Evolutionary conservation across 2,888 invertebrate species (phyloP), one percentile per base, ranked within the genome.

Genomic region (Caenorhabditis wallacei): DNA sequence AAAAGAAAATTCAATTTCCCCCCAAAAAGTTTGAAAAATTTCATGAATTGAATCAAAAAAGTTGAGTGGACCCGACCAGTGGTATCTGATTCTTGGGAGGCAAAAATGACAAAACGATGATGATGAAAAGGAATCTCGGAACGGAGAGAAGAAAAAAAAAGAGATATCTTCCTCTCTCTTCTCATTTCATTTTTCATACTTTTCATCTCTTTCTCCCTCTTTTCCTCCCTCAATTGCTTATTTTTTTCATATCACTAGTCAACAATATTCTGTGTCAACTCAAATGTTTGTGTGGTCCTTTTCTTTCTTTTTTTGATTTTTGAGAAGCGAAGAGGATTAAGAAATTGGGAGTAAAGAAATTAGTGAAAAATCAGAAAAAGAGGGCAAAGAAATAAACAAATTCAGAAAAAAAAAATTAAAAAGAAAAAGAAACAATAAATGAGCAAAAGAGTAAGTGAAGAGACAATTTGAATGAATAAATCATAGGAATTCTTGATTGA

Each of bases 201-300:
- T 13, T 43, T 54, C 68, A 18, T 5, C 11, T 40, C 18, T 13
- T 51, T 30, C 11, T 48, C 51, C 11, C 2, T n/a, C 26, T 40
- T 40, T 40, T 40, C 11, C 11, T 40, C 2, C 40, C 11, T 59
- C 40, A 22, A 22, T 46, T 46, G 46, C 61, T 63, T 63, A 63
- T 64, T 64, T n/a, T n/a, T n/a, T 53, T 72, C 61, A 72, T 72
- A 72, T 72, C 72, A 72, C 72, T 72, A 37, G 51, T 59, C 48
- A 48, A 61, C 64, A 51, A 30, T 61, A 61, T 40, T 46, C 20
- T 37, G 35, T 40, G 37, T 37, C 57, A 10, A 59, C 61, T 43
- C 26, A 26, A 63, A 72, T 72, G 72, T 72, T 72, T 72, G 72
- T 72, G 72, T 63, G 72, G 72, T 72, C 72, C 51, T 63, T 68